Conservation (phyloP, 2,797 vertebrate genomes). For the Xyrichtys novacula region DNA sequence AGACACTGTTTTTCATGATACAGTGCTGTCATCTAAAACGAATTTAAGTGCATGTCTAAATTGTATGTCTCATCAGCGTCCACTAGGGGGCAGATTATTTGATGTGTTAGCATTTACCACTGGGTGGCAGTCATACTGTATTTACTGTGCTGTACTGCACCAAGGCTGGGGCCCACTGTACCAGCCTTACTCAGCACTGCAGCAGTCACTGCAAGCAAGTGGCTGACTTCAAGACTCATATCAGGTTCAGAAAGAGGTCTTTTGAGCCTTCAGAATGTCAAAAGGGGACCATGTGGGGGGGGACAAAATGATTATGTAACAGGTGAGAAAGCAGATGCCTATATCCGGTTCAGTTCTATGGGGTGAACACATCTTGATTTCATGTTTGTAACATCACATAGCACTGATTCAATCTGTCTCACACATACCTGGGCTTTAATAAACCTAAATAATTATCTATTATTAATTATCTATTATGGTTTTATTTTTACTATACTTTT, state of each 20-base stretch:
- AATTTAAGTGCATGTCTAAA: not conserved
- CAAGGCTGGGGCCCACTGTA: slow-evolving; percentile 60
- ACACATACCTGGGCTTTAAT: not conserved
- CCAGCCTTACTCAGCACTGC: slow-evolving; percentile 47
- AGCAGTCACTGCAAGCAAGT: slow-evolving; percentile 45
- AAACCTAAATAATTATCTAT: not conserved
- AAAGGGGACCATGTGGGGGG: not conserved
- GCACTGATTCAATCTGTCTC: slow-evolving; percentile 5
- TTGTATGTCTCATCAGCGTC: slow-evolving; percentile 15
- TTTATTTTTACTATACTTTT: not conserved
- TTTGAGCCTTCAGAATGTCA: slow-evolving; percentile 17
- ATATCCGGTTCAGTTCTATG: slow-evolving; percentile 1
- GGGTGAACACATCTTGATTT: slow-evolving; percentile 11
- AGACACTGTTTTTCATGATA: not conserved
- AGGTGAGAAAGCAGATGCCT: slow-evolving; percentile 1
- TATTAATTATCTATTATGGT: not conserved
- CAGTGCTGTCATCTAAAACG: slow-evolving; percentile 16
- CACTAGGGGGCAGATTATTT: slow-evolving; percentile 2
- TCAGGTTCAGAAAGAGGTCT: slow-evolving; percentile 8
- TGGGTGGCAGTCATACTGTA: slow-evolving; percentile 59
- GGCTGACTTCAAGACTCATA: slow-evolving; percentile 39
- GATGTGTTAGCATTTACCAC: slow-evolving; percentile 42
- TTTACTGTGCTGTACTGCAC: slow-evolving; percentile 47
- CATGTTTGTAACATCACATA: slow-evolving; percentile 7
- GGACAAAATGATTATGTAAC: not conserved